A percentile compares a stretch with the other conserved stretches of the same genome.
phyloP scores from a whole-genome alignment of 2,113 vertebrate species.

The Sialia sialis region DNA sequence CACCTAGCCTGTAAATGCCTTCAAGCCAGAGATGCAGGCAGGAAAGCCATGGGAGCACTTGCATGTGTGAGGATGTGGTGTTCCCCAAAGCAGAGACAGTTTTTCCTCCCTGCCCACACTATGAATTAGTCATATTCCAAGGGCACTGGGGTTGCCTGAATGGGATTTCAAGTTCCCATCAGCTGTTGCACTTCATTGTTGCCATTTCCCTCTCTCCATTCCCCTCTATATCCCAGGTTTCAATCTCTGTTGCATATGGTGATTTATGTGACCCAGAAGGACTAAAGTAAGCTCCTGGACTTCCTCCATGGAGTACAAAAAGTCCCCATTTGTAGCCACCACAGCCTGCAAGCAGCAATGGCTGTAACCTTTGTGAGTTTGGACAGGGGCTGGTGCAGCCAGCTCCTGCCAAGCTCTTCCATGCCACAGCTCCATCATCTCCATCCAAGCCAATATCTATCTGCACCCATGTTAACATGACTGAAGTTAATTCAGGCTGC shows the following conservation, averaged over 20 bases:
- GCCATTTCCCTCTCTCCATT: not conserved
- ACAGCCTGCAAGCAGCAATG: not conserved
- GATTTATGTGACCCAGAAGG: not conserved
- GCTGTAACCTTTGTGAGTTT: not conserved
- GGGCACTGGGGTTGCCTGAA: not conserved
- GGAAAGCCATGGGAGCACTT: not conserved
- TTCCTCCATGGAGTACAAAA: not conserved
- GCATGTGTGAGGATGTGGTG: not conserved
- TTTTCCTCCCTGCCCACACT: not conserved
- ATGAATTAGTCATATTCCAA: not conserved
- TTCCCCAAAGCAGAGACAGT: not conserved
- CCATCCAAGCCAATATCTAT: not conserved
- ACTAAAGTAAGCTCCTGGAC: not conserved
- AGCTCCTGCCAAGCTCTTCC: not conserved
- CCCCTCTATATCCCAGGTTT: not conserved
- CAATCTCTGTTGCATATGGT: not conserved
- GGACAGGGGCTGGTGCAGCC: not conserved
- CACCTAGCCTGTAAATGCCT: not conserved
- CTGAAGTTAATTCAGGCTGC: not conserved
- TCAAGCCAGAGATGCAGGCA: not conserved
- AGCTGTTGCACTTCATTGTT: not conserved
- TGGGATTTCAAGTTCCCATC: not conserved
- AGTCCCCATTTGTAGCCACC: too few species aligned
- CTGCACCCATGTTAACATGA: not conserved
- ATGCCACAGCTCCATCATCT: accelerated